Percentiles rank a stretch among this genome's conserved stretches.
Conservation (phyloP, 2,888 invertebrate species). For the Leuctra nigra region DNA sequence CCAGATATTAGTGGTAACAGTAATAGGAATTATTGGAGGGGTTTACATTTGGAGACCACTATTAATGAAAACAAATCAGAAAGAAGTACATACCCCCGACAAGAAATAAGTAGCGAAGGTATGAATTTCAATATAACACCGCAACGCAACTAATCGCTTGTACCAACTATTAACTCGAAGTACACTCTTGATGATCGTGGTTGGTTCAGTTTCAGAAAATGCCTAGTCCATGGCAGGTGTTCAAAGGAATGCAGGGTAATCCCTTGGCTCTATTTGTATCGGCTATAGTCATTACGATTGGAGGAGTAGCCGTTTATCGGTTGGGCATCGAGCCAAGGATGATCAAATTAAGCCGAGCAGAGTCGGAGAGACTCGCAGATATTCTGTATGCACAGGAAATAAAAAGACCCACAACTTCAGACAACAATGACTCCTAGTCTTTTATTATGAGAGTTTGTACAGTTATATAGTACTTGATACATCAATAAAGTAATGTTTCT, state of each 20-base stretch:
- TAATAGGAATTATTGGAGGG: constrained; percentile 45
- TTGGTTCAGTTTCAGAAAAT: neutral
- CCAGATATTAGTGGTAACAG: constrained; percentile 41
- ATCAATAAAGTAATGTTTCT: neutral
- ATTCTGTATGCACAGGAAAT: neutral
- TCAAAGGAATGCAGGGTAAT: neutral
- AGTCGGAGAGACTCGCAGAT: constrained; percentile 7
- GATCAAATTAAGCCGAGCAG: neutral
- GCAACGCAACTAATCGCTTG: no score
- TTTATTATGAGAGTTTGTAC: neutral
- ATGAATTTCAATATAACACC: no score
- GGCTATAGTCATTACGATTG: neutral
- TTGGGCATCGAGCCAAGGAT: neutral
- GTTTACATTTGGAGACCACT: constrained; percentile 49
- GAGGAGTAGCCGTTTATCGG: neutral
- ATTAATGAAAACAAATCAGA: constrained; percentile 30
- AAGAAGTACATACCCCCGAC: neutral
- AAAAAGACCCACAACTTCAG: no score
- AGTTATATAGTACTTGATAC: neutral
- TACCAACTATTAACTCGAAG: no score
- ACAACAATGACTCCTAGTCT: no score
- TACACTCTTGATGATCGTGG: neutral
- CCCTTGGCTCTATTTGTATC: constrained; percentile 2
- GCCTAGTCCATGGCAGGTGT: neutral
- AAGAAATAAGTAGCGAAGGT: no score